Percentiles rank a stretch among this genome's conserved stretches.
Evolutionary conservation across 2,113 vertebrate species (phyloP).

Genomic region (Deroptyus accipitrinus): DNA sequence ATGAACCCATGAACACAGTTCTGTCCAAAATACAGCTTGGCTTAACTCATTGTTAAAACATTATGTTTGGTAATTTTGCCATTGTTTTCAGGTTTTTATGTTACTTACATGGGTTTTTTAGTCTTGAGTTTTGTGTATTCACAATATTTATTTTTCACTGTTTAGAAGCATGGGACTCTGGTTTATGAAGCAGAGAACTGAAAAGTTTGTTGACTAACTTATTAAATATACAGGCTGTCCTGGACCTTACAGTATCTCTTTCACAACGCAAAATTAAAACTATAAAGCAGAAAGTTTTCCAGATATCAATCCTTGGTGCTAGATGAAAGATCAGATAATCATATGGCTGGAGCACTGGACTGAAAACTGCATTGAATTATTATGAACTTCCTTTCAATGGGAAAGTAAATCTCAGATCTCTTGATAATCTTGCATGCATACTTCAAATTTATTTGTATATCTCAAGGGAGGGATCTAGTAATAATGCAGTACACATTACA

Average conservation of each 20-base stretch:
- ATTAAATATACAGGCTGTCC: neutral
- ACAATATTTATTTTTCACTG: neutral
- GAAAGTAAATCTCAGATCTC: neutral
- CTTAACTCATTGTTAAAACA: neutral
- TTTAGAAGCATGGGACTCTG: neutral
- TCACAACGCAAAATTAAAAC: neutral
- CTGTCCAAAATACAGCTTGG: neutral
- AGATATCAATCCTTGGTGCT: neutral
- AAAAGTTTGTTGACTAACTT: neutral
- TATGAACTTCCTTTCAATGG: neutral
- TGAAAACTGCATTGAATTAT: fast-evolving
- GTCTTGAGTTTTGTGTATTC: neutral
- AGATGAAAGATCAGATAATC: neutral
- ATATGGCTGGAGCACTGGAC: neutral
- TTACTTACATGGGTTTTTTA: neutral
- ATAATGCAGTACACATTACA: neutral
- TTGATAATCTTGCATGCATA: neutral
- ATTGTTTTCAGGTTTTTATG: neutral
- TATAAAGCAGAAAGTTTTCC: neutral
- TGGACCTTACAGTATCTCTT: neutral
- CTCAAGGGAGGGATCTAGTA: neutral
- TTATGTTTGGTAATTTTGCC: neutral
- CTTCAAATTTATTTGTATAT: neutral
- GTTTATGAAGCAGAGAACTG: neutral
- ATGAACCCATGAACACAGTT: neutral